phyloP scores from a whole-genome alignment of 1,140 invertebrate species.

The Ostrea denselamellosa region DNA sequence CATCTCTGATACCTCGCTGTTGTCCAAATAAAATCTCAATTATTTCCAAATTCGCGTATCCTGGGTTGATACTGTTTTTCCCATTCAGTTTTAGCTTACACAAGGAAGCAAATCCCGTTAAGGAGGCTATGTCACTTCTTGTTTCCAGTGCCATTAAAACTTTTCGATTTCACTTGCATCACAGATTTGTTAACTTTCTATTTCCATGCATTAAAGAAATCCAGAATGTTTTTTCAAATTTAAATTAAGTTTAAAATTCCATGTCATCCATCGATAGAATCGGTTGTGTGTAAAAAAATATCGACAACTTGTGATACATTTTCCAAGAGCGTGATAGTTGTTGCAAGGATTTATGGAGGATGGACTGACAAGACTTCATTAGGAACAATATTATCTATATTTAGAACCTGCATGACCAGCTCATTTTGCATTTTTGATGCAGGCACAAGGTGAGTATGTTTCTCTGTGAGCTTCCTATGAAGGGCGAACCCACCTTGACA shows the following conservation, averaged over 20 bases:
- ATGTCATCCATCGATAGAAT: slow-evolving; percentile 8
- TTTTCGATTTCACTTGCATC: not conserved
- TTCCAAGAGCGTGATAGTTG: slow-evolving; percentile 18
- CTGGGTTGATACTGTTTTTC: slow-evolving; percentile 29
- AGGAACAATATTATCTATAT: slow-evolving; percentile 53
- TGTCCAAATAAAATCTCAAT: too few species aligned
- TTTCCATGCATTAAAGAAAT: slow-evolving; percentile 26
- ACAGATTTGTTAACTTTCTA: not conserved
- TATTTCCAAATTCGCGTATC: slow-evolving; percentile 32
- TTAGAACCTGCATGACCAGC: slow-evolving; percentile 52
- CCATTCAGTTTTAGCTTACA: not conserved
- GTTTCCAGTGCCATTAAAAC: slow-evolving; percentile 33
- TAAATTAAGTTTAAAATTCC: not conserved
- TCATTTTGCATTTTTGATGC: slow-evolving; percentile 57
- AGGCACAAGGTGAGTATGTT: slow-evolving; percentile 49
- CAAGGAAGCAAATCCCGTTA: slow-evolving; percentile 32
- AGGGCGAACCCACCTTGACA: slow-evolving; percentile 41
- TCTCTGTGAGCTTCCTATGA: slow-evolving; percentile 49
- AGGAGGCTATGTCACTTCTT: slow-evolving; percentile 30
- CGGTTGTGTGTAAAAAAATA: slow-evolving; percentile 41
- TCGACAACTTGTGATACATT: slow-evolving; percentile 31
- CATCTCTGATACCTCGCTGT: not conserved
- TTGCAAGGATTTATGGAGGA: slow-evolving; percentile 30
- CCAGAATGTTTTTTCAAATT: not conserved
- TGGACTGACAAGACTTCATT: slow-evolving; percentile 51